A percentile compares a stretch with the other conserved stretches of the same genome.
These are phyloP conservation scores for Tenebrio molitor DNA, from an alignment of 1,140 invertebrate species.

Conservation along the genomic window DNA sequence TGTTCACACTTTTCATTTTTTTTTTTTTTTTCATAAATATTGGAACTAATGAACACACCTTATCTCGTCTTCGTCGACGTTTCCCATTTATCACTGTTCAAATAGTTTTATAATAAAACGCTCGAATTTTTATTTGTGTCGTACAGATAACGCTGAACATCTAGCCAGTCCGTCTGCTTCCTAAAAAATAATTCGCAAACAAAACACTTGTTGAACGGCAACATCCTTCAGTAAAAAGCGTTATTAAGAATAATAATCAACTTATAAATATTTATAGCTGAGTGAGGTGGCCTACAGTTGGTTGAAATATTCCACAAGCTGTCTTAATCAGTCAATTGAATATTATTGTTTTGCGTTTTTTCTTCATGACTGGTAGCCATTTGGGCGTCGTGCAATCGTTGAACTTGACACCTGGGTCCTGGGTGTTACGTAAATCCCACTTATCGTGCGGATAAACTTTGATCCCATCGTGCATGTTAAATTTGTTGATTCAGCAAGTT, in stretches of 20 bases:
- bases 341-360: background rate
- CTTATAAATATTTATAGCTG: background rate
- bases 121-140: background rate
- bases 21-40: no score
- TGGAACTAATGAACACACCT: no score
- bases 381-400: background rate
- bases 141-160: no score
- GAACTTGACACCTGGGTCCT: background rate
- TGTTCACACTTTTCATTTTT: background rate
- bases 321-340: background rate
- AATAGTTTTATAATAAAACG: background rate
- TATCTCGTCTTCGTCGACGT: no score
- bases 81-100: conserved; percentile 6
- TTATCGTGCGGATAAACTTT: background rate
- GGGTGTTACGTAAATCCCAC: background rate
- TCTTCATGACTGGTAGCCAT: background rate
- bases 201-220: background rate
- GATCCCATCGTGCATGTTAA: background rate
- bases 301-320: background rate
- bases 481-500: background rate
- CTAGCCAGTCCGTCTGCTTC: no score
- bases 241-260: background rate
- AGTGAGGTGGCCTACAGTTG: background rate
- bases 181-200: background rate
- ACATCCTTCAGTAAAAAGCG: background rate